Conservation (phyloP, 2,797 vertebrate species). For the Myotis findleyi region DNA sequence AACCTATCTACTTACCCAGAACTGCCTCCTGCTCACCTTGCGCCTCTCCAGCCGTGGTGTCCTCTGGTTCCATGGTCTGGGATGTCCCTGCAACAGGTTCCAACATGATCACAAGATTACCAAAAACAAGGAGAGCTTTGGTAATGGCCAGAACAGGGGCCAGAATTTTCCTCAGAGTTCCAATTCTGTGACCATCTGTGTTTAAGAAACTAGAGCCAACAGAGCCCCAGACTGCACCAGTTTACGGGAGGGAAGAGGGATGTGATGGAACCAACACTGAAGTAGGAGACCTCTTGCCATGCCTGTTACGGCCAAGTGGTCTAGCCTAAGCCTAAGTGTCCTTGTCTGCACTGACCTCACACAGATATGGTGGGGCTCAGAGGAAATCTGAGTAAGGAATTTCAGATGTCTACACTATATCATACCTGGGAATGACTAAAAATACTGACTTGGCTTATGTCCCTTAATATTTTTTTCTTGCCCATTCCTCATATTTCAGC, state of each 20-base stretch:
- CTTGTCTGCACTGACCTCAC: background rate
- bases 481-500: slow-evolving; percentile 9
- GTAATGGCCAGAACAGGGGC: background rate
- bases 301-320: background rate
- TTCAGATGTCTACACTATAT: slow-evolving; percentile 34
- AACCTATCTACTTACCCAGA: slow-evolving; percentile 11
- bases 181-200: background rate
- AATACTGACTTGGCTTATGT: background rate
- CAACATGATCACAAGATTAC: slow-evolving; percentile 17
- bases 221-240: background rate
- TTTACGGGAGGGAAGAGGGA: background rate
- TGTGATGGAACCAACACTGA: background rate
- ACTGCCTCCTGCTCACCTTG: background rate
- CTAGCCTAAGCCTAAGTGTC: background rate
- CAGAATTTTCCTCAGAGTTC: background rate
- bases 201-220: slow-evolving; percentile 15
- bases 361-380: background rate
- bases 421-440: background rate
- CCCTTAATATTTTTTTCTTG: slow-evolving; percentile 7
- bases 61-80: background rate
- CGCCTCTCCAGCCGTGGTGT: background rate
- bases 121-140: background rate
- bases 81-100: slow-evolving; percentile 43
- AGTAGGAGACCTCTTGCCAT: background rate
- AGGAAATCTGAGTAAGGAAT: background rate